Percentiles rank a stretch among this genome's conserved stretches.
These are phyloP conservation scores for Sminthurinus signatus DNA, from an alignment of 1,140 invertebrate genomes.

Conservation along the genomic window DNA sequence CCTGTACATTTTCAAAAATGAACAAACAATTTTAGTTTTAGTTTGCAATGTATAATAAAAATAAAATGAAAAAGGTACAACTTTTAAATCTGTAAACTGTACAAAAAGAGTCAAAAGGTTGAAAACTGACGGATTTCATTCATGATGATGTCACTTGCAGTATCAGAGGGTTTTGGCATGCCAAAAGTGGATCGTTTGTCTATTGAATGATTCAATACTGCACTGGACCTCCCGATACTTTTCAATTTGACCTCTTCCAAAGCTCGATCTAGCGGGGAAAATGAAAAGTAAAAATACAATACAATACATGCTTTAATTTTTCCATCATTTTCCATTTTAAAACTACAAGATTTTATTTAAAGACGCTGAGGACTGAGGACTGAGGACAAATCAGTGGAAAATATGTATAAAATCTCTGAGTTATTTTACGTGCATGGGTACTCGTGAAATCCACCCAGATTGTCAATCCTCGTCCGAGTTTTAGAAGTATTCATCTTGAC, in stretches of 20 bases:
- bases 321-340: neutral
- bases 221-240: neutral
- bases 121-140: neutral
- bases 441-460: conserved; percentile 1
- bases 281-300: neutral
- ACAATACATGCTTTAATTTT: neutral
- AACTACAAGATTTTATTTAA: neutral
- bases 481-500: neutral
- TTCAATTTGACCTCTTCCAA: neutral
- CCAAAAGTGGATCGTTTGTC: neutral
- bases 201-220: neutral
- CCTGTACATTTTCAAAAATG: neutral
- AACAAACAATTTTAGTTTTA: neutral
- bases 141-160: neutral
- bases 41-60: neutral
- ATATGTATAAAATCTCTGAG: neutral
- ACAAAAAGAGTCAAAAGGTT: neutral
- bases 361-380: too few species aligned
- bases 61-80: neutral
- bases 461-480: neutral
- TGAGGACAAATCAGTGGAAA: neutral
- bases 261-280: neutral
- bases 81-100: neutral
- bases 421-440: neutral
- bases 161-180: neutral